These are phyloP conservation scores for Tinea semifulvella DNA, from an alignment of 2,888 invertebrate genomes.

Conservation along the genomic window DNA sequence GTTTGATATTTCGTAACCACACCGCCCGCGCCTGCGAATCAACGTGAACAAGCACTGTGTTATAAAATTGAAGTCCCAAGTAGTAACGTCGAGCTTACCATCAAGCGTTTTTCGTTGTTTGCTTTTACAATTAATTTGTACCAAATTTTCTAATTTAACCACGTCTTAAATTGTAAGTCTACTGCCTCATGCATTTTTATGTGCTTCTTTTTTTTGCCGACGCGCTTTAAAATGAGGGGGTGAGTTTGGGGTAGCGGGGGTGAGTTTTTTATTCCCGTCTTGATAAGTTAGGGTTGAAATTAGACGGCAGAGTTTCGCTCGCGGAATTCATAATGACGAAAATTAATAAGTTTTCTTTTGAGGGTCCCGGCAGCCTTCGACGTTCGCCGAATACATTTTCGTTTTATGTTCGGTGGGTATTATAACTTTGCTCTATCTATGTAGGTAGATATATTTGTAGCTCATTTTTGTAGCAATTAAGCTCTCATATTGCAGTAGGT, in stretches of 20 bases:
- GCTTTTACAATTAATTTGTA: too few relatives aligned
- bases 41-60: too few relatives aligned
- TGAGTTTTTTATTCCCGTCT: conserved; percentile 68
- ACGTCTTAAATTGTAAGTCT: too few relatives aligned
- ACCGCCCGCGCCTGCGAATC: too few relatives aligned
- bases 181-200: conserved; percentile 71
- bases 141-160: too few relatives aligned
- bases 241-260: conserved; percentile 55
- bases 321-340: conserved; percentile 68
- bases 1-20: too few relatives aligned
- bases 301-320: conserved; percentile 68
- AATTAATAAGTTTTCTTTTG: conserved; percentile 67
- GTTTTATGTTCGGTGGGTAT: conserved; percentile 10
- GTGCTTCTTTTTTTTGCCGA: conserved; percentile 69
- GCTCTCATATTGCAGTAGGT: too few relatives aligned
- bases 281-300: conserved; percentile 69
- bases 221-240: conserved; percentile 69
- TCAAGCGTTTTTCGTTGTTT: too few relatives aligned
- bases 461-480: neutral
- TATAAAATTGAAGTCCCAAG: too few relatives aligned
- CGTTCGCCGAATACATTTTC: conserved; percentile 30
- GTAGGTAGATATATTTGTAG: conserved; percentile 1
- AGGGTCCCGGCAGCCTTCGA: conserved; percentile 44
- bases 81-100: too few relatives aligned
- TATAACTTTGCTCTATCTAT: conserved; percentile 1